Evolutionary conservation across 2,113 vertebrate species (phyloP).

Genomic region (Riparia riparia): DNA sequence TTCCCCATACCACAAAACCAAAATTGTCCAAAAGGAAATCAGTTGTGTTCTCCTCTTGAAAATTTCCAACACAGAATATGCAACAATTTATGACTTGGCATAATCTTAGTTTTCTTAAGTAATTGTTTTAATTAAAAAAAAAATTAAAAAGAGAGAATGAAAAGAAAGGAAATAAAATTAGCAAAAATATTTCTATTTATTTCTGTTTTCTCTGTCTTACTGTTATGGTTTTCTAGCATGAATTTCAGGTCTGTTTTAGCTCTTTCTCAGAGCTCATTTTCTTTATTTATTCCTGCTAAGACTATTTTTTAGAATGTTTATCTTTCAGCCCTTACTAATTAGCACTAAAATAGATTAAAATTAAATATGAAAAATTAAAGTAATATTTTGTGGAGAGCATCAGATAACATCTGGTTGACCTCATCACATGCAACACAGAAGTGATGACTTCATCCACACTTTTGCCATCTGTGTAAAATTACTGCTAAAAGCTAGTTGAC

Average conservation of each 20-base stretch:
- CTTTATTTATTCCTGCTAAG: background rate
- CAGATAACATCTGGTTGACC: background rate
- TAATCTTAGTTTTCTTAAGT: background rate
- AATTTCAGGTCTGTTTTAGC: background rate
- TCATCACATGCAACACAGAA: background rate
- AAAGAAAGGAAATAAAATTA: background rate
- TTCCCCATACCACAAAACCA: background rate
- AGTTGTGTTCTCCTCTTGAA: background rate
- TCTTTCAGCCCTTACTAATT: background rate
- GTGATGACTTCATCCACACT: background rate
- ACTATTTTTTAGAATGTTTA: background rate
- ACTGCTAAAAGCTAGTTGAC: background rate
- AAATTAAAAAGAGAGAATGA: background rate
- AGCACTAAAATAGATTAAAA: background rate
- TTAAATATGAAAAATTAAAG: background rate
- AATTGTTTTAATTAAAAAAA: background rate
- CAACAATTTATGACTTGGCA: background rate
- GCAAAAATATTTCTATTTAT: background rate
- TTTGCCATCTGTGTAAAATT: background rate
- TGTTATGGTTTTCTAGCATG: background rate
- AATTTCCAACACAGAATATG: background rate
- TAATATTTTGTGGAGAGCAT: background rate
- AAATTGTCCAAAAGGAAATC: background rate
- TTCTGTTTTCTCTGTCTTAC: background rate
- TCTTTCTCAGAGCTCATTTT: background rate